Percentiles rank a stretch among this genome's conserved stretches.
Evolutionary conservation across 2,113 vertebrate species (phyloP).

Genomic region (Lepus americanus): DNA sequence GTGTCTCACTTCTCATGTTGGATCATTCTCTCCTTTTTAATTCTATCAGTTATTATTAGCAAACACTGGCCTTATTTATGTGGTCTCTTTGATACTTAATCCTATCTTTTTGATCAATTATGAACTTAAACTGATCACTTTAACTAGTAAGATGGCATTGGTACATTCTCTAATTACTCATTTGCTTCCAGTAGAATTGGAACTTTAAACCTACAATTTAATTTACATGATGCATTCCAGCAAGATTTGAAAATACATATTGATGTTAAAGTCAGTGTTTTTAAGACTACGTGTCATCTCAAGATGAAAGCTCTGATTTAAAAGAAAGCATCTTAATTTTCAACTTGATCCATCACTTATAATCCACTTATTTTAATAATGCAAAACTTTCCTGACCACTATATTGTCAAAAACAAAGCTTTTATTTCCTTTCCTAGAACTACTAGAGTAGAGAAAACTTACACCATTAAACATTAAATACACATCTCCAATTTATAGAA

Average conservation of each 20-base stretch:
- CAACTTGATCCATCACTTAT: not conserved
- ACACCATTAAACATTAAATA: not conserved
- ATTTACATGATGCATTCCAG: not conserved
- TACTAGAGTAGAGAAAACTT: not conserved
- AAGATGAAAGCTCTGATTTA: not conserved
- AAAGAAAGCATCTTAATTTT: constrained; percentile 42
- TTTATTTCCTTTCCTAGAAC: not conserved
- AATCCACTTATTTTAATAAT: not conserved
- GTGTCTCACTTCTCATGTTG: too few relatives aligned
- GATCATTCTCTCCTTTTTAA: too few relatives aligned
- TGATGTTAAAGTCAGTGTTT: not conserved
- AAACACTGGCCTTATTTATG: too few relatives aligned
- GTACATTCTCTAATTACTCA: constrained; percentile 3
- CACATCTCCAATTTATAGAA: not conserved
- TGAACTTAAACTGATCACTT: too few relatives aligned
- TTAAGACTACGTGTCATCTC: not conserved
- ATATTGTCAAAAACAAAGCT: not conserved
- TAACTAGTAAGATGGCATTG: too few relatives aligned
- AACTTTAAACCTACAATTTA: not conserved
- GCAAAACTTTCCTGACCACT: not conserved
- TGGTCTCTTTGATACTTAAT: too few relatives aligned
- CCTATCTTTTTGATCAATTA: too few relatives aligned
- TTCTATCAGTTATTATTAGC: too few relatives aligned
- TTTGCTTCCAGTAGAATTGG: constrained; percentile 1
- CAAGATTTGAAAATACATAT: not conserved